Conservation (phyloP, 2,113 vertebrate species). For the Tylochromis polylepis region DNA sequence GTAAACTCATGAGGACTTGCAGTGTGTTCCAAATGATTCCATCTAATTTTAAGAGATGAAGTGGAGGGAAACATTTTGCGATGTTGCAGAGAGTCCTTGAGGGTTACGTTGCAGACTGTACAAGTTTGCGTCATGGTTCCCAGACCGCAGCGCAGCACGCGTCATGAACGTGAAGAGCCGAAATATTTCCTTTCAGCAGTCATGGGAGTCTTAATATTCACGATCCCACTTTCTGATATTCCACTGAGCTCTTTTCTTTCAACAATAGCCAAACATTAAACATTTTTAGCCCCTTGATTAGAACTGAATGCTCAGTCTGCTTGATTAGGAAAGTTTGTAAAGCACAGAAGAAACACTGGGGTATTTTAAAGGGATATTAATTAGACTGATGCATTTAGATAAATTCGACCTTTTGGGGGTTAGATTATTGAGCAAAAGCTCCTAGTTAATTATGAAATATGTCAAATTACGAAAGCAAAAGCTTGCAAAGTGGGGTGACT, state of each 20-base stretch:
- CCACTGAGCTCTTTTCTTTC: neutral
- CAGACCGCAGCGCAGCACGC: constrained; percentile 7
- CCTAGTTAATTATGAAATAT: neutral
- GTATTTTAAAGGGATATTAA: neutral
- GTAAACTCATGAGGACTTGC: constrained; percentile 52
- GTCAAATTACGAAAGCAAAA: neutral
- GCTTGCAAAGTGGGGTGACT: neutral
- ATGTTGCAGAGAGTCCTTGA: neutral
- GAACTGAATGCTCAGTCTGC: neutral
- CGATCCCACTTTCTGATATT: constrained; percentile 23
- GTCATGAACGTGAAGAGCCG: constrained; percentile 27
- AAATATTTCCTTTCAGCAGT: constrained; percentile 40
- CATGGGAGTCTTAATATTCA: constrained; percentile 55
- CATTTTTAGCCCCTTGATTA: constrained; percentile 7
- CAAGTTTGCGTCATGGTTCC: constrained; percentile 44
- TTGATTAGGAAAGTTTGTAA: neutral
- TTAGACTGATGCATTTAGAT: neutral
- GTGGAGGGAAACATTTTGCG: constrained; percentile 26
- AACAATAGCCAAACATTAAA: constrained; percentile 8
- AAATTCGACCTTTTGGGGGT: neutral
- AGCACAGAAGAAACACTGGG: neutral
- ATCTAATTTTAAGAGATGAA: constrained; percentile 25
- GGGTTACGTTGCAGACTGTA: neutral
- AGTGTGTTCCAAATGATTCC: constrained; percentile 25
- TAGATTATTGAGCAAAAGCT: neutral